Conservation (phyloP, 2,888 invertebrate genomes). For the Acanthosepion pharaonis region DNA sequence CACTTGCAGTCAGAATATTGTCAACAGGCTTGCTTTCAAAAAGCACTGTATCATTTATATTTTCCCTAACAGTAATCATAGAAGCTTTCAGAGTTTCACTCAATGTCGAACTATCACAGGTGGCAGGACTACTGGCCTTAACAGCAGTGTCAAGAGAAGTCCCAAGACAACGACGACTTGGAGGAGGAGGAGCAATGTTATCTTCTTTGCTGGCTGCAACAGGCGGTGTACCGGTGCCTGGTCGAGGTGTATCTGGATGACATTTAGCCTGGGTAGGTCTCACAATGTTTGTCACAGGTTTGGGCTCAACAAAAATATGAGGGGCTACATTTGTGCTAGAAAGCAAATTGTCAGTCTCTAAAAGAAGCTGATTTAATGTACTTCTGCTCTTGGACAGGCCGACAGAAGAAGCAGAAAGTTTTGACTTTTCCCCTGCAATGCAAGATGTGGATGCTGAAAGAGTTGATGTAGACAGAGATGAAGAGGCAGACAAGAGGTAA, state of each 20-base stretch:
- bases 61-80: neutral
- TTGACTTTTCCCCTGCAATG: neutral
- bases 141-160: neutral
- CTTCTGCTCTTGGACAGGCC: neutral
- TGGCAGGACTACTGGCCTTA: neutral
- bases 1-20: neutral
- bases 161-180: neutral
- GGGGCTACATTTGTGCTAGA: neutral
- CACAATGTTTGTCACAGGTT: neutral
- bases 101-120: neutral
- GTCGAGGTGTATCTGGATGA: neutral
- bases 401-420: neutral
- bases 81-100: neutral
- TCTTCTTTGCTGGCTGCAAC: neutral
- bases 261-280: neutral
- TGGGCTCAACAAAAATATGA: neutral
- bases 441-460: neutral
- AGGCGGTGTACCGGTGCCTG: neutral
- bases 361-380: neutral
- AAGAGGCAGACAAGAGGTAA: neutral
- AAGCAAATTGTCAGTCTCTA: neutral
- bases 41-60: constrained; percentile 10
- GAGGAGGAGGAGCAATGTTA: neutral
- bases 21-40: neutral
- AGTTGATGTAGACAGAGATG: no score